Evolutionary conservation across 2,888 invertebrate genomes (phyloP), one percentile per base, ranked within the genome.

Genomic region (Lepidochitona cinerea): DNA sequence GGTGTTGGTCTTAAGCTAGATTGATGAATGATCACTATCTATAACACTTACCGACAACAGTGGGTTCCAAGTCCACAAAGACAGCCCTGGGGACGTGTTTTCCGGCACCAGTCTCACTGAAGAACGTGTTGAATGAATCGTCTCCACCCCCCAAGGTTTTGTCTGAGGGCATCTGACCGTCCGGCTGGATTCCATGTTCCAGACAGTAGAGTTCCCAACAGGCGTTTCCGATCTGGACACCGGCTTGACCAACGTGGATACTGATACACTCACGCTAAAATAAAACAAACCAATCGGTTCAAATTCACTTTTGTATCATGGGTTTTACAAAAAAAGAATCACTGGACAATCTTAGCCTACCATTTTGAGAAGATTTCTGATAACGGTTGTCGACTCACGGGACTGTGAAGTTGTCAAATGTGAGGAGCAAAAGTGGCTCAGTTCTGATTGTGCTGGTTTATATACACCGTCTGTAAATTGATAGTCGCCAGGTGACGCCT

Each of bases 231-330:
- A 49, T 49, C 49, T 49, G 49, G 49, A 49, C 49, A 4, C 49
- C 49, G 49, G 49, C 92, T 81, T 92, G 92, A 18, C 92, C 92
- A 70, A 92, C 90, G 79, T 92, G 92, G 76, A 92, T 85, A 75
- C 88, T 88, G 84, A 92, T 90, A 79, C 91, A 92, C 80, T 92
- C 92, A 78, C 92, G 87, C 92, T 91, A 79, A n/a, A 23, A 49
- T 49, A 4, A 49, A 49, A 49, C 3, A 18, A 2, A 49, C 18
- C n/a, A 49, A 4, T 41, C 18, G 41, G 9, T 12, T 18, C 9
- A 41, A 41, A 41, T 41, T 41, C 9, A 41, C 41, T 41, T 41
- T 9, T 41, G 18, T 41, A 12, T 12, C 41, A 9, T 41, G 41
- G 18, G 9, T 41, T 12, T 41, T 41, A 12, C 41, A 41, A 41